Conservation (phyloP, 2,113 vertebrate genomes). For the Chaenogobius annularis region DNA sequence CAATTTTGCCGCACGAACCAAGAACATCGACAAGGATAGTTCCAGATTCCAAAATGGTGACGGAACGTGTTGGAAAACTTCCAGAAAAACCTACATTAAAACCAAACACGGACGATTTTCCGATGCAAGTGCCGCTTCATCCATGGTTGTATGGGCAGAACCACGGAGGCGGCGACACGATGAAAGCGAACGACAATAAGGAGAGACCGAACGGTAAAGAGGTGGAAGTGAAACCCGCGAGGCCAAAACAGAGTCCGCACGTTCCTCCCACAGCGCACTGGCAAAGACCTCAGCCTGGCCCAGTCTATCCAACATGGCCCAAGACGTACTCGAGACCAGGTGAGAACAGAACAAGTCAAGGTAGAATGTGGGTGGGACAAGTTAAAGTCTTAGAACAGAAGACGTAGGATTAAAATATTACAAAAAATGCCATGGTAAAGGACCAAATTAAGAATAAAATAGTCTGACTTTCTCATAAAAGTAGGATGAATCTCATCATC, state of each 20-base stretch:
- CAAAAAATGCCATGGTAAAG: too few species aligned
- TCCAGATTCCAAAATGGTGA: conserved; percentile 25
- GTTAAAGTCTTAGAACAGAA: too few species aligned
- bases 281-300: conserved; percentile 35
- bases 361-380: background rate
- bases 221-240: conserved; percentile 26
- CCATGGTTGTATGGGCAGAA: conserved; percentile 70
- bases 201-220: conserved; percentile 26
- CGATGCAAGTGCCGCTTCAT: conserved; percentile 59
- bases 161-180: conserved; percentile 40
- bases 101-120: conserved; percentile 40
- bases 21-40: conserved; percentile 29
- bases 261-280: conserved; percentile 52
- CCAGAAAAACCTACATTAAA: conserved; percentile 31
- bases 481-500: too few species aligned
- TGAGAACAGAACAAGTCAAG: conserved; percentile 17
- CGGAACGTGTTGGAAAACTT: conserved; percentile 9
- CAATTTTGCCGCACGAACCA: conserved; percentile 21
- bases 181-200: conserved; percentile 29
- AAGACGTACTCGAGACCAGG: conserved; percentile 46
- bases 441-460: too few species aligned
- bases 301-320: conserved; percentile 49
- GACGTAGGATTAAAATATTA: too few species aligned
- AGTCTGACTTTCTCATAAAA: too few species aligned
- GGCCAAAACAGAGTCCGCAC: conserved; percentile 39